Percentiles rank a stretch among this genome's conserved stretches.
These are phyloP conservation scores for Tipula lateralis DNA, from an alignment of 2,888 invertebrate species.

Conservation along the genomic window DNA sequence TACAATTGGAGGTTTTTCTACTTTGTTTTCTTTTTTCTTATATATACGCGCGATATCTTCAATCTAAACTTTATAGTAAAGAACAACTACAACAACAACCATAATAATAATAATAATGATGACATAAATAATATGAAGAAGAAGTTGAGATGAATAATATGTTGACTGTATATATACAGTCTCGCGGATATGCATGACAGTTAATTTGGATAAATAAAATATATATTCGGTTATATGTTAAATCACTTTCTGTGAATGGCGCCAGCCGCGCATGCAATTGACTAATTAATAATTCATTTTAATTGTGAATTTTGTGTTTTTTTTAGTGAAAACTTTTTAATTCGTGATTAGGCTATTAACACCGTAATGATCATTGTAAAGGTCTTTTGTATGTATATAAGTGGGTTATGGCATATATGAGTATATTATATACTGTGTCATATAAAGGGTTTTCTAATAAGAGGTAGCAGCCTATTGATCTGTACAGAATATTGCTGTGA, in stretches of 20 bases:
- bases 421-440: neutral
- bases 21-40: neutral
- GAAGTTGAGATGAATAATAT: neutral
- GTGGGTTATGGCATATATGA: too few species aligned
- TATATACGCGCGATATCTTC: neutral
- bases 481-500: too few species aligned
- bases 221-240: neutral
- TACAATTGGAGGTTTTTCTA: neutral
- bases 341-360: neutral
- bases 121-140: neutral
- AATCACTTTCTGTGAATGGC: neutral
- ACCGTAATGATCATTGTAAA: neutral
- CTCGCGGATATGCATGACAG: conserved; percentile 11
- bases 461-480: too few species aligned
- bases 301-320: neutral
- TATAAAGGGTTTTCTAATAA: too few species aligned
- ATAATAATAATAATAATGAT: too few species aligned
- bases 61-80: conserved; percentile 24
- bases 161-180: neutral
- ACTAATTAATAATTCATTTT: neutral
- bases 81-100: too few species aligned
- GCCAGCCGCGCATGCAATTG: neutral
- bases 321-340: too few species aligned
- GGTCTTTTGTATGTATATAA: neutral
- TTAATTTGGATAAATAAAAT: neutral